A percentile compares a stretch with the other conserved stretches of the same genome.
These are phyloP conservation scores for Lontra canadensis DNA, from an alignment of 2,113 vertebrate genomes.

Conservation along the genomic window DNA sequence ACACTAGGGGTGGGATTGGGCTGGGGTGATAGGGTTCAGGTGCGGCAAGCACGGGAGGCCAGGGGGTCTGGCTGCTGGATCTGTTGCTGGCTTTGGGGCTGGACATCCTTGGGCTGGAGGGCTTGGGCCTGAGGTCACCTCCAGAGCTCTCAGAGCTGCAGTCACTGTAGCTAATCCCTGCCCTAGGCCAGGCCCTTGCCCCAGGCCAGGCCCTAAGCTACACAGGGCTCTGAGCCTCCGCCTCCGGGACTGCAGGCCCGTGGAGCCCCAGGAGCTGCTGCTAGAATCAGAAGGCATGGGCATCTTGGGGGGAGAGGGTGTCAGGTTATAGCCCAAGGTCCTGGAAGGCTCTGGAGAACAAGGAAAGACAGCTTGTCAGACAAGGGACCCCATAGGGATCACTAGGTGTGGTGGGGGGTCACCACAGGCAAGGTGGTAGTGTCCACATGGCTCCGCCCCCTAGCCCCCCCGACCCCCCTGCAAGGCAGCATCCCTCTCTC, in stretches of 20 bases:
- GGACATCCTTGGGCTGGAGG: not conserved
- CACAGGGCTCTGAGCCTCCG: constrained; percentile 41
- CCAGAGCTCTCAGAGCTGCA: not conserved
- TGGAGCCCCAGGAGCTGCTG: constrained; percentile 50
- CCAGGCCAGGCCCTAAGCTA: constrained; percentile 18
- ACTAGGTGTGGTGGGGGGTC: no score
- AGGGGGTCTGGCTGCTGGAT: not conserved
- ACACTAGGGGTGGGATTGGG: not conserved
- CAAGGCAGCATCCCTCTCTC: no score
- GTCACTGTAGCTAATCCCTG: constrained; percentile 45
- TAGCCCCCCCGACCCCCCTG: no score
- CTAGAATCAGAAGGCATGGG: constrained; percentile 81
- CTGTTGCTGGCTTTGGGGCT: not conserved
- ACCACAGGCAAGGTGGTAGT: not conserved
- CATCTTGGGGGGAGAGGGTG: constrained; percentile 78
- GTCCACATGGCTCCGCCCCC: not conserved
- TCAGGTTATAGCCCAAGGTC: constrained; percentile 29
- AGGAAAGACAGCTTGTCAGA: not conserved
- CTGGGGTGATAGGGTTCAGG: not conserved
- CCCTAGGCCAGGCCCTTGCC: constrained; percentile 12
- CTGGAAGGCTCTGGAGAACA: constrained; percentile 68
- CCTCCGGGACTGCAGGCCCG: constrained; percentile 75
- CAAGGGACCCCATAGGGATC: fast-evolving
- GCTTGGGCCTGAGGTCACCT: not conserved
- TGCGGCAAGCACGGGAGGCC: not conserved